A percentile compares a stretch with the other conserved stretches of the same genome.
phyloP scores from a whole-genome alignment of 2,888 invertebrate genomes.

The Gibbula magus region DNA sequence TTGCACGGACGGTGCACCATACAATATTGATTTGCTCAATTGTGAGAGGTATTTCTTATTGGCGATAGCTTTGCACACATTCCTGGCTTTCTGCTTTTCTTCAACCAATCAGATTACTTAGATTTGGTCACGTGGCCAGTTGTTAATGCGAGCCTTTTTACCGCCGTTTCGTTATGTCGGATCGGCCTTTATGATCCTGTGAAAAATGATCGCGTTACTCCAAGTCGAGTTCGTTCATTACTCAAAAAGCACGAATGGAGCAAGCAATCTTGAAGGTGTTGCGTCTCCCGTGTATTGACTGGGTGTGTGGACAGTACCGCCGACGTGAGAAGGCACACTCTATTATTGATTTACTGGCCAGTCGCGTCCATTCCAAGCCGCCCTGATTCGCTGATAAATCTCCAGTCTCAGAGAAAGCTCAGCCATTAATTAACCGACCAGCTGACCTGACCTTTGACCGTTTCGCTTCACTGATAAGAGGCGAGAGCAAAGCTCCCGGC shows the following conservation, averaged over 20 bases:
- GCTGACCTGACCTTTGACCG: no score
- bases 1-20: background rate
- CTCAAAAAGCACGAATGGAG: background rate
- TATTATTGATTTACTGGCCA: no score
- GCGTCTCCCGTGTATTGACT: no score
- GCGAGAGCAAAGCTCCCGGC: no score
- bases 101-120: background rate
- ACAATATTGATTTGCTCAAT: background rate
- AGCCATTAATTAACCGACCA: no score
- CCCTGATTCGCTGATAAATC: no score
- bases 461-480: no score
- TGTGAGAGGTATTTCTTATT: constrained; percentile 16
- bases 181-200: background rate
- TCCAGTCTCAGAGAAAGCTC: no score
- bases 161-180: background rate
- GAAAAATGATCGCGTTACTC: background rate
- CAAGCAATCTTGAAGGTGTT: no score
- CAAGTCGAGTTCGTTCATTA: background rate
- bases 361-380: no score
- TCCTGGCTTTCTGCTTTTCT: constrained; percentile 1
- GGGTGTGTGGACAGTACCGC: no score
- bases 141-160: background rate
- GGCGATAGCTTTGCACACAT: background rate
- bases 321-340: no score
- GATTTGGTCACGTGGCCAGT: background rate